These are phyloP conservation scores for Montifringilla adamsi DNA, from an alignment of 2,113 vertebrate genomes.

Conservation along the genomic window DNA sequence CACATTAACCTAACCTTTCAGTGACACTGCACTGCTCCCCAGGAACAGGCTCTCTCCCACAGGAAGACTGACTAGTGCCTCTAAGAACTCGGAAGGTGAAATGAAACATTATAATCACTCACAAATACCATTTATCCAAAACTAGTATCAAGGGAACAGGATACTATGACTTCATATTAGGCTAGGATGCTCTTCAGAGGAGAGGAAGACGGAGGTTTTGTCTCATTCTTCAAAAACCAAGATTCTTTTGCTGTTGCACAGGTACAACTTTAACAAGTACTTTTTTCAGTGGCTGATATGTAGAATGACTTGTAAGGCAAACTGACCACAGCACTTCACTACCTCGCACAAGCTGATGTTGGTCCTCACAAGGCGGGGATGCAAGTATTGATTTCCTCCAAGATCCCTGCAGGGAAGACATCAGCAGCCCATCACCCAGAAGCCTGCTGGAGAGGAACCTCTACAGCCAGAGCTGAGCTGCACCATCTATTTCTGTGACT, in stretches of 20 bases:
- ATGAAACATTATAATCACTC: background rate
- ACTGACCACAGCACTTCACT: background rate
- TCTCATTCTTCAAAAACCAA: background rate
- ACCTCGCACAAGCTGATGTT: background rate
- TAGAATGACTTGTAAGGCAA: background rate
- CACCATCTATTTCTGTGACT: background rate
- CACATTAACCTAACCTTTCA: background rate
- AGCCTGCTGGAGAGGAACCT: background rate
- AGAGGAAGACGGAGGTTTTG: background rate
- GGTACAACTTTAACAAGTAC: background rate
- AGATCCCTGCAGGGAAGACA: background rate
- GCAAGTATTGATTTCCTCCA: background rate
- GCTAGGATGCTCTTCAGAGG: background rate
- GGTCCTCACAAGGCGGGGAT: background rate
- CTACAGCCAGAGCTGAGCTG: background rate
- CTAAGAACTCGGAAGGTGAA: background rate
- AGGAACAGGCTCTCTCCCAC: background rate
- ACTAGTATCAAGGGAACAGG: background rate
- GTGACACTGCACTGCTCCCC: background rate
- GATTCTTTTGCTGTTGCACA: background rate
- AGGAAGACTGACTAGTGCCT: background rate
- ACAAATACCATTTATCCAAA: background rate
- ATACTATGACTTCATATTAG: accelerated
- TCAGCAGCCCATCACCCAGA: background rate
- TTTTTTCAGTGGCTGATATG: background rate